Percentiles rank a stretch among this genome's conserved stretches.
phyloP scores from a whole-genome alignment of 2,888 invertebrate species.

The Chloromyia formosa region DNA sequence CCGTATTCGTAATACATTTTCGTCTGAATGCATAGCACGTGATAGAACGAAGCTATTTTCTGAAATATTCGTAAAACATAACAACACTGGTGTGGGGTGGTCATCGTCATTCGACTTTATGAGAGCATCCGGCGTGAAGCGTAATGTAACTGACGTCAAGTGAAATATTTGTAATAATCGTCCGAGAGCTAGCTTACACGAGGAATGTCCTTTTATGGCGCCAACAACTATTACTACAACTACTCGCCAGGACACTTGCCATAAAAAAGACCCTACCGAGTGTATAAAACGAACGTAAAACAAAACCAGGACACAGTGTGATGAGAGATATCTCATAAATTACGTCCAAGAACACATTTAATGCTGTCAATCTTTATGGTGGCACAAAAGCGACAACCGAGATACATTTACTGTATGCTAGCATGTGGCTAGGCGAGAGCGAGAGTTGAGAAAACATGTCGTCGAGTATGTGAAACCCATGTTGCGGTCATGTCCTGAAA shows the following conservation, averaged over 20 bases:
- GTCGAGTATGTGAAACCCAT: background rate
- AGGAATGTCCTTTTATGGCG: slow-evolving; percentile 8
- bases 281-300: slow-evolving; percentile 32
- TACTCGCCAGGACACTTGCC: background rate
- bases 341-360: slow-evolving; percentile 23
- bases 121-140: background rate
- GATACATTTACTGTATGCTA: background rate
- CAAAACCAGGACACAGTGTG: slow-evolving; percentile 21
- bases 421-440: background rate
- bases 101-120: slow-evolving; percentile 22
- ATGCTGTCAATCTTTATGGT: slow-evolving; percentile 35
- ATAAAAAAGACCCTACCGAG: background rate
- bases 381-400: slow-evolving; percentile 9
- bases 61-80: slow-evolving; percentile 24
- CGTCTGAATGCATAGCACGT: slow-evolving; percentile 18
- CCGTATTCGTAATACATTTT: background rate
- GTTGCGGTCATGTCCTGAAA: background rate
- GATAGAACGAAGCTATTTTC: background rate
- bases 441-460: background rate
- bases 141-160: background rate
- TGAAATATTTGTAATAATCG: slow-evolving; percentile 32
- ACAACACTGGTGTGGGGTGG: background rate
- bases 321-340: slow-evolving; percentile 34
- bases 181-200: background rate
- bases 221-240: slow-evolving; percentile 19